Conservation (phyloP, 2,888 invertebrate genomes). For the Callosobruchus maculatus region DNA sequence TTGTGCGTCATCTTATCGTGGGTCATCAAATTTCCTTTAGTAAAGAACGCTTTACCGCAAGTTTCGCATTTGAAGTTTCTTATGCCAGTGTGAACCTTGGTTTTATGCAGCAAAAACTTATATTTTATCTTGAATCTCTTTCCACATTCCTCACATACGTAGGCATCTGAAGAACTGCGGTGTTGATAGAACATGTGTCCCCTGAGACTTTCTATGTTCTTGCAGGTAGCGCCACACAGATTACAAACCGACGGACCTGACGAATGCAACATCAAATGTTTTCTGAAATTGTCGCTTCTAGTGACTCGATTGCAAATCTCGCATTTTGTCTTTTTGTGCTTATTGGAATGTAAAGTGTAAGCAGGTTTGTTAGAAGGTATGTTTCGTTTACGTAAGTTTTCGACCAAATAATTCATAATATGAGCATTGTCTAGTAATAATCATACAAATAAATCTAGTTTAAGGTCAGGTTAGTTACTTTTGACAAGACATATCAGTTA, state of each 20-base stretch:
- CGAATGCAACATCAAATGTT: constrained; percentile 31
- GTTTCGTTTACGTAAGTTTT: too few relatives aligned
- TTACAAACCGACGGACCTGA: constrained; percentile 32
- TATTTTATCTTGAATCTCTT: constrained; percentile 34
- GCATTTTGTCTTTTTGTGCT: constrained; percentile 34
- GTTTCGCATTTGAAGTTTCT: constrained; percentile 32
- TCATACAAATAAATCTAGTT: too few relatives aligned
- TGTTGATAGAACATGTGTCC: constrained; percentile 41
- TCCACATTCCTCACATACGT: constrained; percentile 38
- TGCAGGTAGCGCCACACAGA: constrained; percentile 36
- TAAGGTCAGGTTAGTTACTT: too few relatives aligned
- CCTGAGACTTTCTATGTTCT: constrained; percentile 38
- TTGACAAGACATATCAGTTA: too few relatives aligned
- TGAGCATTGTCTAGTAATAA: too few relatives aligned
- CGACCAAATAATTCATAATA: too few relatives aligned
- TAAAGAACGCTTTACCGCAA: constrained; percentile 31
- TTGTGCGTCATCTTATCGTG: constrained; percentile 32
- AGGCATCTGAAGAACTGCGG: constrained; percentile 26
- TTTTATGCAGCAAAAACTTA: constrained; percentile 35
- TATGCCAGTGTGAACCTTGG: constrained; percentile 35
- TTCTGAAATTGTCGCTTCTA: constrained; percentile 32
- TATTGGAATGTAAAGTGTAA: constrained; percentile 23
- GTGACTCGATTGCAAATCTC: constrained; percentile 30
- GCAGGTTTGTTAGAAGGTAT: constrained; percentile 10
- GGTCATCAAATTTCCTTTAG: constrained; percentile 26